Percentiles rank a stretch among this genome's conserved stretches.
Evolutionary conservation across 2,797 vertebrate species (phyloP).

Genomic region (Coccyzus lansbergi): DNA sequence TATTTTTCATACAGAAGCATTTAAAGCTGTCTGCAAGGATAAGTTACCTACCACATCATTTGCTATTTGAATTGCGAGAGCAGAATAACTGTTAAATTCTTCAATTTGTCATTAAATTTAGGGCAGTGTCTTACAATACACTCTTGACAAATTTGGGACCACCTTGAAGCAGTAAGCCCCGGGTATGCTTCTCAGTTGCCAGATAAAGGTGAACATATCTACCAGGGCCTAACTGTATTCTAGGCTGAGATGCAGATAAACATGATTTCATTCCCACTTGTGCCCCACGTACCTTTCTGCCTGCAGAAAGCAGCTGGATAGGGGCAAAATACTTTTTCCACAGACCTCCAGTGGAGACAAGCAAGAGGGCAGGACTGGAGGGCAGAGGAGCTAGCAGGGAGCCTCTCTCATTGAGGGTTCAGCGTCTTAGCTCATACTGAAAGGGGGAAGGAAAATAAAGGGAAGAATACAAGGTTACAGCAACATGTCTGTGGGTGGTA

Average conservation of each 20-base stretch:
- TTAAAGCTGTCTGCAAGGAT: not conserved
- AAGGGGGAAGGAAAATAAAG: constrained; percentile 1
- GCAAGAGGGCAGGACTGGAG: not conserved
- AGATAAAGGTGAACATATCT: not conserved
- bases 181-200: not conserved
- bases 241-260: not conserved
- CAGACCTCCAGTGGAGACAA: not conserved
- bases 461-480: constrained; percentile 5
- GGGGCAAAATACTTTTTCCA: not conserved
- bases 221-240: not conserved
- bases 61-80: not conserved
- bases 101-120: not conserved
- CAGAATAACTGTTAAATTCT: not conserved
- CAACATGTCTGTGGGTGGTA: constrained; percentile 17
- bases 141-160: not conserved
- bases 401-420: not conserved
- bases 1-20: not conserved
- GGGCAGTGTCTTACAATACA: not conserved
- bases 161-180: not conserved
- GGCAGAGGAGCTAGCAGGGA: fast-evolving
- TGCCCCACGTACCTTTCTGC: not conserved
- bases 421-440: fast-evolving
- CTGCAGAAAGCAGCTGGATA: not conserved
- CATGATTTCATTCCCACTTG: fast-evolving
- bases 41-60: not conserved